Base-by-base conservation (phyloP, 2,113 vertebrate genomes). In the Pica pica region DNA sequence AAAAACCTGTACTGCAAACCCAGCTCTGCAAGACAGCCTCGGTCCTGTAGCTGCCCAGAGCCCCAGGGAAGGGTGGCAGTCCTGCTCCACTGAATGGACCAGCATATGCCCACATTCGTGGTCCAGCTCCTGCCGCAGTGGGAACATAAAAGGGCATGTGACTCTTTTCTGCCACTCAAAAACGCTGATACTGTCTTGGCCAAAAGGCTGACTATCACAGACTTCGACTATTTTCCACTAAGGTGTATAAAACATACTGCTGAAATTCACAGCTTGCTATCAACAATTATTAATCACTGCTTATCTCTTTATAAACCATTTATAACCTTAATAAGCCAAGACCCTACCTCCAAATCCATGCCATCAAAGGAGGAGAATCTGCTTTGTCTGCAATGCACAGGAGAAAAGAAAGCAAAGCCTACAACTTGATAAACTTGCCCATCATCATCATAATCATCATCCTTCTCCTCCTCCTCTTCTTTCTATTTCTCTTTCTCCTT, bases 81-180 rank as follows among this genome's bases (percentile, higher is more conserved):
- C 9, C 24, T 4, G 39, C n/a, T 13, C 23, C 3, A 3, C 35
- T 5, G 31, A 31, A 59, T 5, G 46, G 37, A 46, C 13, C 47
- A 53, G 53, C 1, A 2, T 8, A 19, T 17, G 4, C 8, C 5
- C 2, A 19, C n/a, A 4, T 5, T 14, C 0, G 1, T 18, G 11
- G 10, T 31, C 49, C 39, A 37, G 27, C 44, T 76, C 3, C 49
- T 46, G 64, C 19, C 33, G 31, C 27, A 35, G 22, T 14, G 23
- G 30, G 21, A 59, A 52, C n/a, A 1, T 8, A 41, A 15, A 56
- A 8, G 3, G 46, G 13, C 17, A 9, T 1, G 2, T 11, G 20
- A 20, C 3, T 42, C 27, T 61, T 60, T 49, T 37, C 70, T 75
- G 37, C 22, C 42, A 16, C 47, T n/a, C 16, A 39, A 13, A 88